Base-by-base conservation (phyloP, 2,888 invertebrate genomes). In the Eugnorisma glareosa region DNA sequence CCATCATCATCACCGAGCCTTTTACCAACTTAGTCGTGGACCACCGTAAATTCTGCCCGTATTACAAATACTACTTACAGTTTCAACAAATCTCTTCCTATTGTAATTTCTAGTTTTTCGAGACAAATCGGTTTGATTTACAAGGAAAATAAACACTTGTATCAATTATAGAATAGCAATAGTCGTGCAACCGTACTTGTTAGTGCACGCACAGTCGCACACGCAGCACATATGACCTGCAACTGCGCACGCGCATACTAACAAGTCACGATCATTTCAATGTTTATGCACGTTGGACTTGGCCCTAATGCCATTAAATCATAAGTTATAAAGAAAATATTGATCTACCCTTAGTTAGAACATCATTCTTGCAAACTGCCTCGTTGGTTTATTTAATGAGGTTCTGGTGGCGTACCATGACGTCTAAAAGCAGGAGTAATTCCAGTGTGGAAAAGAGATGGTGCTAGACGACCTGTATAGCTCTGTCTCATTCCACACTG, bases 221-320 rank as follows among this genome's bases (percentile, higher is more conserved):
- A 63, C 43, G 67, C 51, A 54, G 43, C 21, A 67, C 35, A 59
- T 40, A 68, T 64, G 48, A 79, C 35, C 51, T 35, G 54, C 63
- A 51, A 59, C 18, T 48, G 37, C 31, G 28, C 54, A 67, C 13
- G 48, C 40, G 54, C 79, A 28, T 63, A 74, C 45, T 35, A 67
- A 74, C 45, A n/a, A 54, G 79, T 73, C 79, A 79, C 73, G 73
- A 79, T 13, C 28, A 18, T 24, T 45, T 67, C 31, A 48, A 40
- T 64, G 40, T 57, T 35, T 37, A 31, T 35, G 15, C 24, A 45
- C n/a, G 24, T 35, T 31, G n/a, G 57, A 8, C n/a, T 40, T 40
- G n/a, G n/a, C 1, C 35, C 21, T 51, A 13, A 21, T 28, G 57
- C 37, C 51, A 54, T 15, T 54, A 21, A 54, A 51, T 7, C 8